A percentile compares a stretch with the other conserved stretches of the same genome.
Evolutionary conservation across 2,113 vertebrate genomes (phyloP).

Genomic region (Oryzias javanicus): DNA sequence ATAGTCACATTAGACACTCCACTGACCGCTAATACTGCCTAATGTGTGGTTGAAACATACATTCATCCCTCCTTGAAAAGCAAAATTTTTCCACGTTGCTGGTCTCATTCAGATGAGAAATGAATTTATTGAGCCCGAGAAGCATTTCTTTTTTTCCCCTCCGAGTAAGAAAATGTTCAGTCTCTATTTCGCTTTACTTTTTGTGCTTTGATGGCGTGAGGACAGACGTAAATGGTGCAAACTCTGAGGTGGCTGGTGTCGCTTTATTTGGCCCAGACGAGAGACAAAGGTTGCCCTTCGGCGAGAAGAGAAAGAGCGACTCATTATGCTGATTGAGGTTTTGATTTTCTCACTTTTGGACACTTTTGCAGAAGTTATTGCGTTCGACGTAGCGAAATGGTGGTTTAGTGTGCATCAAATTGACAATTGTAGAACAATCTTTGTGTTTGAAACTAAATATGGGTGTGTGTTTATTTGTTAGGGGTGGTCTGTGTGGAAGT

Average conservation of each 20-base stretch:
- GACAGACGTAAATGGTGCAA: slow-evolving; percentile 67
- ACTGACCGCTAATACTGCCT: slow-evolving; percentile 95
- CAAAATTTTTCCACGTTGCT: slow-evolving; percentile 95
- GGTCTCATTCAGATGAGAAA: slow-evolving; percentile 94
- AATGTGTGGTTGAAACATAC: slow-evolving; percentile 96
- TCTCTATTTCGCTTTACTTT: slow-evolving; percentile 61
- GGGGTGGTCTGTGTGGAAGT: slow-evolving; percentile 57
- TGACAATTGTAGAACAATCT: background rate
- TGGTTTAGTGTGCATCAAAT: slow-evolving; percentile 1
- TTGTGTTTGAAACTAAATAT: slow-evolving; percentile 31
- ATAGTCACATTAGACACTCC: slow-evolving; percentile 96
- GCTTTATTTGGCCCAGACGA: slow-evolving; percentile 63
- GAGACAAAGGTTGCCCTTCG: slow-evolving; percentile 66
- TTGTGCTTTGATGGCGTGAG: slow-evolving; percentile 56
- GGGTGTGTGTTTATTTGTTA: slow-evolving; percentile 66
- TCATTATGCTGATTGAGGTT: slow-evolving; percentile 55
- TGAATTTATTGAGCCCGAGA: slow-evolving; percentile 90
- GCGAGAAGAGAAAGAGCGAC: slow-evolving; percentile 56
- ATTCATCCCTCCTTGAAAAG: slow-evolving; percentile 91
- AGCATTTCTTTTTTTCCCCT: slow-evolving; percentile 77
- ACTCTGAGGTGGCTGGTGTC: slow-evolving; percentile 74
- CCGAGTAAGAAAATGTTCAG: slow-evolving; percentile 77
- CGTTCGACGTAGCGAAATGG: slow-evolving; percentile 37
- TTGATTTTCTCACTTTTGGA: slow-evolving; percentile 46
- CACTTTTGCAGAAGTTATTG: slow-evolving; percentile 21